Evolutionary conservation across 2,888 invertebrate genomes (phyloP).

Genomic region (Schrankia costaestrigalis): DNA sequence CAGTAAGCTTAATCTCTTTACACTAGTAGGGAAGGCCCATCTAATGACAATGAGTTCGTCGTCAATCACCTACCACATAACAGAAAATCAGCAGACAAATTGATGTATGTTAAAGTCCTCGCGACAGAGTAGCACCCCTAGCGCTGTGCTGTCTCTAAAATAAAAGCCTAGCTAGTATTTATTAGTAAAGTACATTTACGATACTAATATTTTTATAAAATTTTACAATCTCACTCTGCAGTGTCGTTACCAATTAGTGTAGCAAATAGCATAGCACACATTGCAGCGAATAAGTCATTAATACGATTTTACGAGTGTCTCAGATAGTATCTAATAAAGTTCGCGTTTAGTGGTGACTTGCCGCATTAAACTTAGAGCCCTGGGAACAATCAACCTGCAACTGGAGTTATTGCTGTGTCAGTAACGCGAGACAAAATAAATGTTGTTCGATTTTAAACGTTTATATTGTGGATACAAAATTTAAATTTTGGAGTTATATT

Average conservation of each 20-base stretch:
- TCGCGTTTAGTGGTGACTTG: constrained; percentile 50
- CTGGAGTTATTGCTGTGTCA: constrained; percentile 12
- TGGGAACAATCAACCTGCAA: constrained; percentile 22
- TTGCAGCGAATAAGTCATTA: constrained; percentile 50
- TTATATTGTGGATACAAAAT: constrained; percentile 1
- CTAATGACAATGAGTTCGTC: background rate
- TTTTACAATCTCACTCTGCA: constrained; percentile 11
- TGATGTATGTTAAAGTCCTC: too few species aligned
- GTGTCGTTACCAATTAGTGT: constrained; percentile 58
- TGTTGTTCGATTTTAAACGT: constrained; percentile 1
- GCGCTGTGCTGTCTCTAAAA: too few species aligned
- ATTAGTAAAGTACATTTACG: background rate
- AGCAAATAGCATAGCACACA: constrained; percentile 37
- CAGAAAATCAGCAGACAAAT: background rate
- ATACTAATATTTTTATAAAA: constrained; percentile 1
- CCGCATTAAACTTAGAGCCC: constrained; percentile 37
- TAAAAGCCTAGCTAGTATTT: too few species aligned
- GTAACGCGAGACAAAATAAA: constrained; percentile 7
- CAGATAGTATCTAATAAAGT: constrained; percentile 57
- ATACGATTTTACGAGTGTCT: constrained; percentile 53
- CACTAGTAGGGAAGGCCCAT: too few species aligned
- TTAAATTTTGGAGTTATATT: constrained; percentile 11
- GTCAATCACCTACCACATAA: background rate
- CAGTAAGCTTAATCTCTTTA: too few species aligned
- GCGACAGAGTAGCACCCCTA: too few species aligned